Evolutionary conservation across 1,140 invertebrate species (phyloP), one percentile per base, ranked within the genome.

Genomic region (Littorina saxatilis): DNA sequence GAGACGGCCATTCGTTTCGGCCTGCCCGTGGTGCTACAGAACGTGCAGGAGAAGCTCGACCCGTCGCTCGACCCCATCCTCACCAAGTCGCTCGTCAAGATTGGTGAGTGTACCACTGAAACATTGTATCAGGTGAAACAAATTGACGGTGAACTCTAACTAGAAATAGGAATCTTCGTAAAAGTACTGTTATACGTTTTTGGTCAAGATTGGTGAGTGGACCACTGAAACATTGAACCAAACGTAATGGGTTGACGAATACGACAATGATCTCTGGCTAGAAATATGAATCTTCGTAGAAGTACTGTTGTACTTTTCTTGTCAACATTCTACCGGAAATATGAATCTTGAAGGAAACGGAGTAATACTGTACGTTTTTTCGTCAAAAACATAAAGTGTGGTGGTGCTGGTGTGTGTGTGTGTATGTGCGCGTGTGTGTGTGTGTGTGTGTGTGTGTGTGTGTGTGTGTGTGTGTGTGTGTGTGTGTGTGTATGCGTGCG

Each of bases 1-100:
- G 96, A 97, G 91, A 88, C 89, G 0, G 96, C 97, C 72, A 91
- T 93, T 32, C 87, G 88, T 82, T 86, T 89, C 82, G 92, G 92
- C 39, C 61, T 88, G 43, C 92, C 92, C 23, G 90, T 93, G 9
- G 70, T 93, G 23, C 84, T 93, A 50, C 90, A 93, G 84, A 93
- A 93, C 85, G 91, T 93, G 0, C 90, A 91, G 82, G 92, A 93
- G 78, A 86, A 86, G 74, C 79, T 93, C 9, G 92, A 93, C 58
- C 91, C 92, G 32, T 88, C 89, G 9, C 86, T 93, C 1, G 89
- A 91, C 74, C 89, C 92, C 1, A 84, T 92, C 58, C 85, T 91
- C 23, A 90, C 88, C 61, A 93, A 91, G 85, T 87, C 91, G 37
- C 84, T 92, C 52, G 88, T 92, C 76, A 92, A 90, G 85, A 86